Percentiles rank a stretch among this genome's conserved stretches.
These are phyloP conservation scores for Myotis daubentonii DNA, from an alignment of 2,797 vertebrate species.

Conservation along the genomic window DNA sequence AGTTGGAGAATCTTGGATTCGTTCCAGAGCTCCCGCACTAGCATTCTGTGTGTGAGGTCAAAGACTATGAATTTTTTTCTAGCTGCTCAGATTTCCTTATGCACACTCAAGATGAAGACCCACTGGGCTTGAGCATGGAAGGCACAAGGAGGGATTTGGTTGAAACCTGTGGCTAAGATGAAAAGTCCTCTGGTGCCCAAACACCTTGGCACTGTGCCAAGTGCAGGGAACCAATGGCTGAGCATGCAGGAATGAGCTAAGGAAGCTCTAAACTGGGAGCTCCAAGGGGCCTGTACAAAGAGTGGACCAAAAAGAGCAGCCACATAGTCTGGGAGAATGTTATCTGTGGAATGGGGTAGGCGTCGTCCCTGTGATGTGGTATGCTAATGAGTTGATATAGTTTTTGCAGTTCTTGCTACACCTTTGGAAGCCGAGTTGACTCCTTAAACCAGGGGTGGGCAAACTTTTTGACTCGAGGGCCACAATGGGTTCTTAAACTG, in stretches of 20 bases:
- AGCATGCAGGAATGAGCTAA: background rate
- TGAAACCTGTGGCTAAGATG: background rate
- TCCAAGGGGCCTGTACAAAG: background rate
- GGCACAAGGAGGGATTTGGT: background rate
- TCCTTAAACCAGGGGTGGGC: background rate
- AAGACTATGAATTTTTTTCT: background rate
- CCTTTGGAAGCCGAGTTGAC: background rate
- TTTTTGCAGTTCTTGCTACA: background rate
- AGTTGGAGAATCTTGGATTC: background rate
- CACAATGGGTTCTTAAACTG: too few relatives aligned
- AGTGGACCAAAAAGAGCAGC: background rate
- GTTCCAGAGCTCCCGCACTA: background rate
- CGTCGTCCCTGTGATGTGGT: background rate
- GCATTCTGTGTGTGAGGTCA: background rate
- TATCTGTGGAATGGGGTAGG: background rate
- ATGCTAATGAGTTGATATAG: background rate
- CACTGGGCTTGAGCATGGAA: background rate
- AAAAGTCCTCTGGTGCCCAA: background rate
- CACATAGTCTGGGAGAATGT: background rate
- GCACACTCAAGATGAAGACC: background rate
- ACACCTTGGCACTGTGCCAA: background rate
- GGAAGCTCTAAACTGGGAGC: background rate
- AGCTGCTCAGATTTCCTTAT: background rate
- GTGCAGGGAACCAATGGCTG: background rate
- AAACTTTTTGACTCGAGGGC: too few relatives aligned